Percentiles rank a stretch among this genome's conserved stretches.
phyloP scores from a whole-genome alignment of 2,113 vertebrate genomes.

The Morone saxatilis region DNA sequence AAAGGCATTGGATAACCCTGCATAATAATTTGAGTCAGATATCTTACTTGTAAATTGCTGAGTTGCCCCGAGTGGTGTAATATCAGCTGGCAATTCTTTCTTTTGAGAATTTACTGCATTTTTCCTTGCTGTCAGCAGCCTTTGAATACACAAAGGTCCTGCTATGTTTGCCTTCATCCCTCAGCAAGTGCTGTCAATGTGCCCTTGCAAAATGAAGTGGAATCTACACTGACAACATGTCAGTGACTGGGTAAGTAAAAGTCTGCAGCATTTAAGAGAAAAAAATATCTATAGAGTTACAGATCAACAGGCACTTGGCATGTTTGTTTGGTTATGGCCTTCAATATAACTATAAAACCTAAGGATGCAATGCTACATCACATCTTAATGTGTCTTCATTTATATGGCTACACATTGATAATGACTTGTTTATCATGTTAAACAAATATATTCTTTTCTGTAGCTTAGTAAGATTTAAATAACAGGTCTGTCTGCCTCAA shows the following conservation, averaged over 20 bases:
- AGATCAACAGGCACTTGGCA: neutral
- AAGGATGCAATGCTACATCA: neutral
- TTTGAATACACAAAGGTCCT: constrained; percentile 39
- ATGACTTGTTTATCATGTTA: neutral
- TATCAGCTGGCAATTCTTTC: constrained; percentile 46
- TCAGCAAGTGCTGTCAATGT: constrained; percentile 23
- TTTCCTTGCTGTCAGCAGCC: constrained; percentile 41
- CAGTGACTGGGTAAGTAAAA: constrained; percentile 16
- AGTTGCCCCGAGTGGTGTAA: constrained; percentile 32
- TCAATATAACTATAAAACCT: neutral
- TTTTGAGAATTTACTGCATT: constrained; percentile 32
- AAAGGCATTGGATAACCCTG: constrained; percentile 14
- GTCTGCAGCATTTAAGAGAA: neutral
- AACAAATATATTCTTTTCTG: neutral
- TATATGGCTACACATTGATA: neutral
- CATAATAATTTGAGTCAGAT: constrained; percentile 8
- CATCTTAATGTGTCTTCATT: neutral
- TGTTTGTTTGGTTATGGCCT: neutral
- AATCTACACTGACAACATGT: constrained; percentile 4
- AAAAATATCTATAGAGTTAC: neutral
- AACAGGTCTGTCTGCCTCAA: neutral
- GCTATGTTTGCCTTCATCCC: constrained; percentile 24
- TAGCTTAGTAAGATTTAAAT: neutral
- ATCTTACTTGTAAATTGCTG: constrained; percentile 45
- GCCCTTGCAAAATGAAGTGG: constrained; percentile 37